Evolutionary conservation across 2,113 vertebrate species (phyloP), one percentile per base, ranked within the genome.

Genomic region (Natator depressus): DNA sequence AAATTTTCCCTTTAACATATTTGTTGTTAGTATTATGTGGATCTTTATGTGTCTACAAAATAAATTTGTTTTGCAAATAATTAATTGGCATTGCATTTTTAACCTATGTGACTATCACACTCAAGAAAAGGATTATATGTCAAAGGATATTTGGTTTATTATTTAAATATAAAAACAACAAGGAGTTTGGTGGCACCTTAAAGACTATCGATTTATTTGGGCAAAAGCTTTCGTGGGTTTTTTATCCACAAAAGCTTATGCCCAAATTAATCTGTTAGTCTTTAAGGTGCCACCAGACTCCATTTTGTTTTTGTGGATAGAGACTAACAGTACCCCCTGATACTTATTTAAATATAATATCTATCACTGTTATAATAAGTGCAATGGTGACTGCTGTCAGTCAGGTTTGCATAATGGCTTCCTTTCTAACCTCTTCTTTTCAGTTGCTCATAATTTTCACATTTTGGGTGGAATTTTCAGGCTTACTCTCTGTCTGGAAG

Each of bases 331-430:
- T 42, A 42, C 42, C 42, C 42, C 42, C 42, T 42, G 42, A 42
- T 42, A 42, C 42, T 59, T 8, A 2, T 22, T 24, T 27, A 6
- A 54, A 54, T 1, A 24, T 75, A 79, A 12, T 27, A 1, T 0
- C 53, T 35, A 13, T 49, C 84, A 31, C 27, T 59, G 35, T 91
- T 78, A 89, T 22, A 62, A 11, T 16, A 9, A 57, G 57, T 9
- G 31, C 13, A 57, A 35, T 72, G 62, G 27, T 0, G 1, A 27
- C 25, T 79, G 11, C n/a, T 86, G 0, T 53, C 87, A 8, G 12
- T 5, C 38, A 38, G 22, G 82, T 83, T 55, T 50, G 78, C 22
- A 0, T 80, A 20, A 62, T n/a, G 24, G 19, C 2, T 9, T 72
- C 2, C 5, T 55, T 91, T 80, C 16, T 11, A 35, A 65, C 31